These are phyloP conservation scores for Plumapathes pennacea DNA, from an alignment of 92 coral and sea anemone genomes.

Conservation along the genomic window DNA sequence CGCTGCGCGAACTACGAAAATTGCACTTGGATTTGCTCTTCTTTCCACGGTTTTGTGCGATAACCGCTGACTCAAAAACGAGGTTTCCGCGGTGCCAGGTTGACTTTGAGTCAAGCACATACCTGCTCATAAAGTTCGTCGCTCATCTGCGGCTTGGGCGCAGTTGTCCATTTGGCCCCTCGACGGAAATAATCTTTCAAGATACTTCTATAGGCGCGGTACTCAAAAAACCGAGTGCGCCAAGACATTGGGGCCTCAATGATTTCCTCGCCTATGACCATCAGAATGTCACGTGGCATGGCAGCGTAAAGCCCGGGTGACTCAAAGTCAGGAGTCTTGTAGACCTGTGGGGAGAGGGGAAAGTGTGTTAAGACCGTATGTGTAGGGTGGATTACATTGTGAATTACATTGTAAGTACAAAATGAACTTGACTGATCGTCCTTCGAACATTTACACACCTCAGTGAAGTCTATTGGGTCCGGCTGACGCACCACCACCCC, in stretches of 20 bases:
- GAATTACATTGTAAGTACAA: no score
- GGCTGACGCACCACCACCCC: slow-evolving; percentile 61
- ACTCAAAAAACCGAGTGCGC: slow-evolving; percentile 69
- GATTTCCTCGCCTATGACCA: slow-evolving; percentile 61
- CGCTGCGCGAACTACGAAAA: no score
- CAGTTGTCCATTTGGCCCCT: slow-evolving; percentile 73
- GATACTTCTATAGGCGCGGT: slow-evolving; percentile 64
- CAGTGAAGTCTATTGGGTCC: slow-evolving; percentile 29
- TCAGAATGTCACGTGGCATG: slow-evolving; percentile 66
- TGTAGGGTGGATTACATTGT: no score
- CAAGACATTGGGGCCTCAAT: slow-evolving; percentile 74
- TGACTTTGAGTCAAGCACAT: no score
- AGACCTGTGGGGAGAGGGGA: slow-evolving; percentile 35
- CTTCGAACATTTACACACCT: no score
- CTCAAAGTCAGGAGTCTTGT: slow-evolving; percentile 61
- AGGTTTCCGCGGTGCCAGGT: no score
- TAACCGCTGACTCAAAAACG: no score
- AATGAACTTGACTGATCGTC: no score
- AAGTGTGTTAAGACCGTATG: no score
- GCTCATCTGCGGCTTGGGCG: slow-evolving; percentile 64
- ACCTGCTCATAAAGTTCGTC: slow-evolving; percentile 54
- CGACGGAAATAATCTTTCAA: slow-evolving; percentile 63
- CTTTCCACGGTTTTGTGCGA: no score
- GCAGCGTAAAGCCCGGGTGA: slow-evolving; percentile 62
- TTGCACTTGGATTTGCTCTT: no score